phyloP scores from a whole-genome alignment of 2,113 vertebrate species.

The Sprattus sprattus region DNA sequence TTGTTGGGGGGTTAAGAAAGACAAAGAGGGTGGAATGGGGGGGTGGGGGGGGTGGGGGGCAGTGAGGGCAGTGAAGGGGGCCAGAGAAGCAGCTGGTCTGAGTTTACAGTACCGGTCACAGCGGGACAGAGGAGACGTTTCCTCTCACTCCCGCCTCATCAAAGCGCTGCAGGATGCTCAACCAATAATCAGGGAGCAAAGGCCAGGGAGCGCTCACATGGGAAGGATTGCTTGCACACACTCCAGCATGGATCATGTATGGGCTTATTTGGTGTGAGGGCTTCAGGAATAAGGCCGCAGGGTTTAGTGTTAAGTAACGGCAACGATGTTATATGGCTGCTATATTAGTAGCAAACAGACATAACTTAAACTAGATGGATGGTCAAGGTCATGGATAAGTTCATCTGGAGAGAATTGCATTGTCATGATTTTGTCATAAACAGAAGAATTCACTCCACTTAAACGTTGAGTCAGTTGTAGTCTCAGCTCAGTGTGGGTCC shows the following conservation, averaged over 20 bases:
- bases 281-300: not conserved
- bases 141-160: slow-evolving; percentile 36
- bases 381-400: not conserved
- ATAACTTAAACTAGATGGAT: not conserved
- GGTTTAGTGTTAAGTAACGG: not conserved
- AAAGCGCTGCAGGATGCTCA: slow-evolving; percentile 25
- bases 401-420: not conserved
- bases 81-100: slow-evolving; percentile 52
- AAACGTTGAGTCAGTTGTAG: not conserved
- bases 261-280: not conserved
- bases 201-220: slow-evolving; percentile 20
- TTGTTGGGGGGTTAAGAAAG: too few relatives aligned
- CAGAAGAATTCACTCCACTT: not conserved
- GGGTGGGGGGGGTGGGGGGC: not conserved
- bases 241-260: not conserved
- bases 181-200: slow-evolving; percentile 13
- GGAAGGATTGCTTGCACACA: slow-evolving; percentile 3
- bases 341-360: not conserved
- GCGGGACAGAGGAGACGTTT: slow-evolving; percentile 53
- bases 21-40: not conserved
- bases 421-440: slow-evolving; percentile 6
- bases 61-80: not conserved
- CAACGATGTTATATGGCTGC: not conserved
- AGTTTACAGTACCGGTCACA: slow-evolving; percentile 53
- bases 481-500: not conserved